phyloP scores from a whole-genome alignment of 2,797 vertebrate genomes.

The Syncerus caffer region DNA sequence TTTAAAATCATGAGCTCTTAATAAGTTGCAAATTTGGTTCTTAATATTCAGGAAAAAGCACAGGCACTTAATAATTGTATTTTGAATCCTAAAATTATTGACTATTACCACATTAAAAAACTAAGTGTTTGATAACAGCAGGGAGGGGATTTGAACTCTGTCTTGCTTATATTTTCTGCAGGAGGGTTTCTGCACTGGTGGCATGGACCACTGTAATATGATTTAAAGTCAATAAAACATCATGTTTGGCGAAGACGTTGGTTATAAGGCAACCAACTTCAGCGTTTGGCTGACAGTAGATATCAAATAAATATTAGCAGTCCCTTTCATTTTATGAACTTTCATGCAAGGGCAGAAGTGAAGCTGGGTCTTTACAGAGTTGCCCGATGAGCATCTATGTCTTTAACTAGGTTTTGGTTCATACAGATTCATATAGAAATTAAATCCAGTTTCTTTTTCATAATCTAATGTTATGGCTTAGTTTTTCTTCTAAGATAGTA shows the following conservation, averaged over 20 bases:
- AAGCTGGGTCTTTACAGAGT: background rate
- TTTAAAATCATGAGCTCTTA: background rate
- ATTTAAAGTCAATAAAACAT: background rate
- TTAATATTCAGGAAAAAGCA: background rate
- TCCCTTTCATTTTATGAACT: background rate
- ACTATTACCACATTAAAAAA: background rate
- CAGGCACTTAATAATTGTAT: background rate
- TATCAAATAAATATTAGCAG: background rate
- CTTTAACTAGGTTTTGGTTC: background rate
- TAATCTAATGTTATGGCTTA: background rate
- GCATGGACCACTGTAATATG: background rate
- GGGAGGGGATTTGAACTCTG: background rate
- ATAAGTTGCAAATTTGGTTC: background rate
- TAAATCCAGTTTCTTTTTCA: background rate
- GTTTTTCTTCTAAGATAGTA: background rate
- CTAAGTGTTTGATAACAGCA: background rate
- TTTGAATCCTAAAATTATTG: background rate
- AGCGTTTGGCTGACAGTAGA: background rate
- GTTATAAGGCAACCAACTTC: background rate
- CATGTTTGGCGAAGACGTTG: background rate
- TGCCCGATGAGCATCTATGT: background rate
- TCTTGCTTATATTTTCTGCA: background rate
- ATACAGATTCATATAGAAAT: background rate
- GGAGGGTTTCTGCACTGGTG: background rate
- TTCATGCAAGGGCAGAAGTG: background rate